These are phyloP conservation scores for Coregonus suidteri DNA, from an alignment of 2,797 vertebrate species.

Conservation along the genomic window DNA sequence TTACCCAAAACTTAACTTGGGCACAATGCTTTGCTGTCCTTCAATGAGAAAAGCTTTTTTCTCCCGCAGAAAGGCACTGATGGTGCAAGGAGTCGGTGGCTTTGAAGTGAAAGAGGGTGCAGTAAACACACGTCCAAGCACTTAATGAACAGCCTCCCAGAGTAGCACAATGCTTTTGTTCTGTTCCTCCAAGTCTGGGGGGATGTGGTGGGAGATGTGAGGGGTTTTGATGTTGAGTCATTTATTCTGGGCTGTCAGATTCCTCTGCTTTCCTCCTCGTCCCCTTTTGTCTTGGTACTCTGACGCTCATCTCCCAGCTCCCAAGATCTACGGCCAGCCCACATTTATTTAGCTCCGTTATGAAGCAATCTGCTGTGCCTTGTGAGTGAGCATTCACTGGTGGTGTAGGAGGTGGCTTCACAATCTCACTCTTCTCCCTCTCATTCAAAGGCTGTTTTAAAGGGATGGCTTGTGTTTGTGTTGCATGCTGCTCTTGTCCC, in stretches of 20 bases:
- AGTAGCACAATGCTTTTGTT: constrained; percentile 47
- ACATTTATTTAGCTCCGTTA: constrained; percentile 53
- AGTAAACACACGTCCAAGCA: constrained; percentile 48
- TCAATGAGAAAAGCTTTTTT: constrained; percentile 45
- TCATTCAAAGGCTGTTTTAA: constrained; percentile 65
- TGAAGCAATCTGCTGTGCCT: constrained; percentile 38
- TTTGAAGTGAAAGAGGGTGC: constrained; percentile 53
- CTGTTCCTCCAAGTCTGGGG: not conserved
- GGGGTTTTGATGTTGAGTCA: constrained; percentile 70
- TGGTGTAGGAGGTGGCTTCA: constrained; percentile 24
- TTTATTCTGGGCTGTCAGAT: constrained; percentile 68
- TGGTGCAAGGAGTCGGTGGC: constrained; percentile 49
- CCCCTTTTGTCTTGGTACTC: constrained; percentile 17
- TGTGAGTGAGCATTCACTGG: constrained; percentile 27
- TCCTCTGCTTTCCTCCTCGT: constrained; percentile 36
- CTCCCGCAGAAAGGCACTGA: constrained; percentile 15
- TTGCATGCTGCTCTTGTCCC: constrained; percentile 57
- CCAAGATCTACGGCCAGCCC: constrained; percentile 46
- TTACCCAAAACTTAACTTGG: constrained; percentile 43
- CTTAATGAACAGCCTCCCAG: constrained; percentile 64
- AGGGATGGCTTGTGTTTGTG: constrained; percentile 37
- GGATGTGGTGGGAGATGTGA: constrained; percentile 64
- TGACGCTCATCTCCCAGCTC: constrained; percentile 37
- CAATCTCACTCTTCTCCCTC: constrained; percentile 17
- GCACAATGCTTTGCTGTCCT: constrained; percentile 31